Percentiles rank a stretch among this genome's conserved stretches.
These are phyloP conservation scores for Drosophila peninsularis DNA, from an alignment of 2,888 invertebrate species.

Conservation along the genomic window DNA sequence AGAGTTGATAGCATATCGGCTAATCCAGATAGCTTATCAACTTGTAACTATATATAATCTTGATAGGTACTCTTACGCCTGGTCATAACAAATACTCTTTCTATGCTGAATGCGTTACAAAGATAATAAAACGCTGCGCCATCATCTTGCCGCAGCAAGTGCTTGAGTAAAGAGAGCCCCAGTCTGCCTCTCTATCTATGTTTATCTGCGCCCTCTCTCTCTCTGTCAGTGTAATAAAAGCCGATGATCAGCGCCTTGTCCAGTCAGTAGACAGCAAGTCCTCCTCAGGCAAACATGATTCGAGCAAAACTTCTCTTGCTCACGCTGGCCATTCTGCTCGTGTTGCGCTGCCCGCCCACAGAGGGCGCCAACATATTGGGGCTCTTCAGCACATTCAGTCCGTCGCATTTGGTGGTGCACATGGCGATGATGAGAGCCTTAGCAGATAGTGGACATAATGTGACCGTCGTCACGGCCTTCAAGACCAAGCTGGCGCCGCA, in stretches of 20 bases:
- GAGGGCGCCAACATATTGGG: constrained; percentile 75
- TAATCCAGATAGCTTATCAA: background rate
- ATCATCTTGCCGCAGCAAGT: constrained; percentile 9
- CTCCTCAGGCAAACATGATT: constrained; percentile 15
- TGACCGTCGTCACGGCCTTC: constrained; percentile 73
- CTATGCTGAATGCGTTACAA: background rate
- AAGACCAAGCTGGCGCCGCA: constrained; percentile 55
- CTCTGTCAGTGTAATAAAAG: background rate
- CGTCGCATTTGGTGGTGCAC: constrained; percentile 80
- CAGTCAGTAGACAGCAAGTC: constrained; percentile 27
- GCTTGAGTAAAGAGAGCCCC: background rate
- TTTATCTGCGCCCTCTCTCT: background rate
- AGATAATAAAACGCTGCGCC: background rate
- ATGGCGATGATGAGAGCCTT: constrained; percentile 73
- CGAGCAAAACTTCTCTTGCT: background rate
- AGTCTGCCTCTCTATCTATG: background rate
- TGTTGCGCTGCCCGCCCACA: background rate
- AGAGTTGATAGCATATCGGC: background rate
- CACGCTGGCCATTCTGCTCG: constrained; percentile 4
- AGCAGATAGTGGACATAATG: constrained; percentile 78
- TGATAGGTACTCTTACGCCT: background rate
- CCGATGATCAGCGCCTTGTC: background rate
- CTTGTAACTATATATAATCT: background rate
- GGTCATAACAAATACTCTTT: background rate
- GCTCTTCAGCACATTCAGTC: constrained; percentile 74